phyloP scores from a whole-genome alignment of 2,888 invertebrate genomes.

The Autographa gamma region DNA sequence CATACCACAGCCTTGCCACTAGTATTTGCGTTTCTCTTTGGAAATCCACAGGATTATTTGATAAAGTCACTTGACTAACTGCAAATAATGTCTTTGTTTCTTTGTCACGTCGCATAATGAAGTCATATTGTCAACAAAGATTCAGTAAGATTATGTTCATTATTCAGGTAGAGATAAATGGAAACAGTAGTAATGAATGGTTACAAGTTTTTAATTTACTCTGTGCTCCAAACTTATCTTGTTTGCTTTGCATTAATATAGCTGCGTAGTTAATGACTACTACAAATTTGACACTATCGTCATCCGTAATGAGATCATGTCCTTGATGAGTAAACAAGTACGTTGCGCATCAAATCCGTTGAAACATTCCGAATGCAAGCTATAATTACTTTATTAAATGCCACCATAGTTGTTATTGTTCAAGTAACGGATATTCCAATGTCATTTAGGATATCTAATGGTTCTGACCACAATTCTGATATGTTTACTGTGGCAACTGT shows the following conservation, averaged over 20 bases:
- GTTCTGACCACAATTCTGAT: background rate
- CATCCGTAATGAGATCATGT: constrained; percentile 16
- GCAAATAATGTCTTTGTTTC: constrained; percentile 22
- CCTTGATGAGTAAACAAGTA: background rate
- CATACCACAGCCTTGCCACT: constrained; percentile 61
- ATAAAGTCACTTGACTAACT: constrained; percentile 31
- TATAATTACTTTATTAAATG: constrained; percentile 6
- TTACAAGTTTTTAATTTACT: background rate
- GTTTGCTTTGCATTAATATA: constrained; percentile 5
- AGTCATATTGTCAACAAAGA: constrained; percentile 9
- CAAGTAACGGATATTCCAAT: constrained; percentile 32
- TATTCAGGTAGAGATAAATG: background rate
- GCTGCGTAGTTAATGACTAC: constrained; percentile 8
- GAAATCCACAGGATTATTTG: constrained; percentile 51
- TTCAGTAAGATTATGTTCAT: background rate
- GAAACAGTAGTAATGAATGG: background rate
- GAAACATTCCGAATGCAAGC: background rate
- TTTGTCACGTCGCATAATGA: background rate
- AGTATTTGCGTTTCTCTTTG: constrained; percentile 62
- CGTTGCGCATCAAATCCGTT: constrained; percentile 12
- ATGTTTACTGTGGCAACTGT: background rate
- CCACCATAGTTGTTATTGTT: constrained; percentile 25
- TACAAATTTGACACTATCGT: constrained; percentile 19
- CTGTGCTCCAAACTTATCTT: background rate
- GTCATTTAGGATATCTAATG: constrained; percentile 30